phyloP scores from a whole-genome alignment of 64 coral and sea anemone genomes.

The Astreopora myriophthalma region DNA sequence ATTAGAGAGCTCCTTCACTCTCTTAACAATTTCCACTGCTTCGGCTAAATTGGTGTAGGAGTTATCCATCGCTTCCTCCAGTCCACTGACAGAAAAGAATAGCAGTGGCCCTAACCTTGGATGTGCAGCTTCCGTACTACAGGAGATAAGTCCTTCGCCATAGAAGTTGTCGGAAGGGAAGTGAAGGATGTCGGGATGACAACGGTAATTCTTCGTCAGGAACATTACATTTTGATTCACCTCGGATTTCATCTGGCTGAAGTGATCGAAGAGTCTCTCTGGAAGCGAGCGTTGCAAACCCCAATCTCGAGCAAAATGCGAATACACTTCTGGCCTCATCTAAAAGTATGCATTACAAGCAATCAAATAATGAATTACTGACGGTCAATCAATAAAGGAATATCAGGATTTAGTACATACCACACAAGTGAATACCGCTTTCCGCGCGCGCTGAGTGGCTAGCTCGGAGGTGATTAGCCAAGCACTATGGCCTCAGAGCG shows the following conservation, averaged over 20 bases:
- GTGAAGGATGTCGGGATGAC: slow-evolving; percentile 65
- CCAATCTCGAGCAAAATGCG: neutral
- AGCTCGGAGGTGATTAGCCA: too few relatives aligned
- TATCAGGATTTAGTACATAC: too few relatives aligned
- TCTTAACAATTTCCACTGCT: slow-evolving; percentile 27
- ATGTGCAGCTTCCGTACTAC: slow-evolving; percentile 4
- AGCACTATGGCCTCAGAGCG: too few relatives aligned
- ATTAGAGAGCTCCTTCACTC: slow-evolving; percentile 38
- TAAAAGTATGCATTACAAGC: neutral
- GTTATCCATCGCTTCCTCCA: slow-evolving; percentile 24
- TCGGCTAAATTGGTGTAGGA: slow-evolving; percentile 46
- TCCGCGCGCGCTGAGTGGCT: too few relatives aligned
- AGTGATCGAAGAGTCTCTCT: slow-evolving; percentile 34
- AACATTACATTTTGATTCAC: neutral
- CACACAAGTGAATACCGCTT: too few relatives aligned
- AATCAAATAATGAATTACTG: neutral
- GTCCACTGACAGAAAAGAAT: slow-evolving; percentile 20
- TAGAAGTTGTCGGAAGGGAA: slow-evolving; percentile 75
- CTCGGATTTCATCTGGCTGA: neutral
- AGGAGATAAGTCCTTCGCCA: slow-evolving; percentile 30
- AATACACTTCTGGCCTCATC: slow-evolving; percentile 72
- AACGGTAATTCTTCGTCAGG: slow-evolving; percentile 80
- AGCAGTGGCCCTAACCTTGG: slow-evolving; percentile 24
- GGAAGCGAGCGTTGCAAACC: slow-evolving; percentile 47
- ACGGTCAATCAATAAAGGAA: too few relatives aligned